Evolutionary conservation across 2,113 vertebrate genomes (phyloP).

Genomic region (Carlito syrichta): DNA sequence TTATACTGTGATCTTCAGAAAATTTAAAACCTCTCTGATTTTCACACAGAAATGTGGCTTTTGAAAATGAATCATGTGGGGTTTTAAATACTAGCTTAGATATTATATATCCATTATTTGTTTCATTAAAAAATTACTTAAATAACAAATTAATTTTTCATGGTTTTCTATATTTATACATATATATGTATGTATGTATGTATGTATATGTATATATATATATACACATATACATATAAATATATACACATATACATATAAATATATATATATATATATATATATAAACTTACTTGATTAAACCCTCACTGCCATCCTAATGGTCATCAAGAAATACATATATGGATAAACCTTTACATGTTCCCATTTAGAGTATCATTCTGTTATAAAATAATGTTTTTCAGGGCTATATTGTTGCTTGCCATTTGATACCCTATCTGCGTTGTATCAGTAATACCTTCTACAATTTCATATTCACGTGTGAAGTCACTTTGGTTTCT

Average conservation of each 20-base stretch:
- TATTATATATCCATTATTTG: background rate
- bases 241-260: background rate
- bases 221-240: too few relatives aligned
- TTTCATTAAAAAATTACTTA: background rate
- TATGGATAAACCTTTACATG: too few relatives aligned
- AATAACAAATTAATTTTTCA: background rate
- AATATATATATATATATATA: too few relatives aligned
- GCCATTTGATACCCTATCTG: background rate
- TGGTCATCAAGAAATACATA: background rate
- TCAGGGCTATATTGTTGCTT: background rate
- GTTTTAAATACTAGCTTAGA: background rate
- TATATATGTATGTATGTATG: too few relatives aligned
- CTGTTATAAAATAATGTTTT: background rate
- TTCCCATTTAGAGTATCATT: background rate
- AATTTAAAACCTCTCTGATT: slow-evolving; percentile 30
- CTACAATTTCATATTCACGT: background rate
- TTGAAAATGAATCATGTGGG: background rate
- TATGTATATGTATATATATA: too few relatives aligned
- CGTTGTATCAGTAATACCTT: background rate
- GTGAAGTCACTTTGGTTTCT: too few relatives aligned
- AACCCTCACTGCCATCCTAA: background rate
- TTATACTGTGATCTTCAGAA: slow-evolving; percentile 55
- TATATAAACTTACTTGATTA: background rate
- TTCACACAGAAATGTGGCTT: slow-evolving; percentile 49
- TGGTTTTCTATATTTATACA: too few relatives aligned